Conservation (phyloP, 2,797 vertebrate genomes). For the Darevskia nairensis region DNA sequence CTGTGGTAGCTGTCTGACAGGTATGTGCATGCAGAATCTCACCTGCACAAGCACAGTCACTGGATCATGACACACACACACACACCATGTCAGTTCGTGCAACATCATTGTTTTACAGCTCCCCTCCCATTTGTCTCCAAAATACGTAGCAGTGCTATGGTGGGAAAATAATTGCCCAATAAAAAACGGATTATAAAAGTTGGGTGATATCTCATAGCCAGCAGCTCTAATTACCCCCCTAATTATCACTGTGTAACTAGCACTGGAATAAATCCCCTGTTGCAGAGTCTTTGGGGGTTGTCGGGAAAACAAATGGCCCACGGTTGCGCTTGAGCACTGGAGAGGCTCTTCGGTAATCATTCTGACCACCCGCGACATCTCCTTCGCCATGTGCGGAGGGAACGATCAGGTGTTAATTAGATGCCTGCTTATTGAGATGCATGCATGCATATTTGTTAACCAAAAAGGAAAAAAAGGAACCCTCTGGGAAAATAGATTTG, state of each 20-base stretch:
- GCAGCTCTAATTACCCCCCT: conserved; percentile 66
- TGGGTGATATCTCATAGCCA: neutral
- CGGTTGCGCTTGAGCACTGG: neutral
- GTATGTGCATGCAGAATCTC: no score
- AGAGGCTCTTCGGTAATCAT: neutral
- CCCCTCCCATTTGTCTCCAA: neutral
- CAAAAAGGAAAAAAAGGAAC: neutral
- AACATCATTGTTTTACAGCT: fast-evolving
- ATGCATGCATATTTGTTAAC: conserved; percentile 1
- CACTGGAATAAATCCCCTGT: conserved; percentile 36
- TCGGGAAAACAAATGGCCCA: conserved; percentile 23
- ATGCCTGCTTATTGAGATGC: conserved; percentile 43
- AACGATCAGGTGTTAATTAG: conserved; percentile 63
- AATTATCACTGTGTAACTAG: conserved; percentile 57
- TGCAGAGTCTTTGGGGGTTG: conserved; percentile 1
- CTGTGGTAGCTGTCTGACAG: neutral
- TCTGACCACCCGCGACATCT: conserved; percentile 20
- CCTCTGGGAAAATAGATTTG: conserved; percentile 40
- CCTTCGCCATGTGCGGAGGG: conserved; percentile 47
- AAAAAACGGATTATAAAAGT: neutral
- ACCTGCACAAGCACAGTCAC: neutral
- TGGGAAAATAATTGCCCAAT: conserved; percentile 26
- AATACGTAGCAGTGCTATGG: neutral
- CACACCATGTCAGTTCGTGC: no score
- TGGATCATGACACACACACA: no score